These are phyloP conservation scores for Drosophila erecta DNA, from an alignment of 1,140 invertebrate species.

Conservation along the genomic window DNA sequence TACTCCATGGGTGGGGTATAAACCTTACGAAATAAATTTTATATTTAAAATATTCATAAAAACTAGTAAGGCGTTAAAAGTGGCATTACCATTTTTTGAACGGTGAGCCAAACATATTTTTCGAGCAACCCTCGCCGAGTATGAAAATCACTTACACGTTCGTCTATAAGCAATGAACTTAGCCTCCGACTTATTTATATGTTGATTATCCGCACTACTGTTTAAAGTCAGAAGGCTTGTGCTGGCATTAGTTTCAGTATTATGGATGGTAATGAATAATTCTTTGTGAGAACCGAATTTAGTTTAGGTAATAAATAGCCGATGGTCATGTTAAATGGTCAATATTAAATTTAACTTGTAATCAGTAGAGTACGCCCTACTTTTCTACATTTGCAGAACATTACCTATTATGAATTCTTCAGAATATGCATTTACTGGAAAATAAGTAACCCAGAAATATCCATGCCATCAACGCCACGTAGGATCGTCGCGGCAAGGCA, in stretches of 20 bases:
- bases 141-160: background rate
- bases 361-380: too few species aligned
- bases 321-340: too few species aligned
- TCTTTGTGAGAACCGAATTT: too few species aligned
- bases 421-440: too few species aligned
- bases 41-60: background rate
- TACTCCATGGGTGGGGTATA: background rate
- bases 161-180: slow-evolving; percentile 9
- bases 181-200: slow-evolving; percentile 13
- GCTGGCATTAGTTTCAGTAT: slow-evolving; percentile 4
- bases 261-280: background rate
- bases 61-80: too few species aligned
- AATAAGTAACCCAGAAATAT: too few species aligned
- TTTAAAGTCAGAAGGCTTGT: background rate
- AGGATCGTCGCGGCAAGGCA: background rate
- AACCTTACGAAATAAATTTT: too few species aligned
- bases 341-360: too few species aligned
- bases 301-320: too few species aligned
- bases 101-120: background rate
- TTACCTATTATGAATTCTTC: too few species aligned
- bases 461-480: slow-evolving; percentile 7
- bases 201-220: slow-evolving; percentile 14
- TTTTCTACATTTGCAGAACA: too few species aligned
- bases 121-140: slow-evolving; percentile 1
- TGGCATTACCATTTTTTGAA: too few species aligned